A percentile compares a stretch with the other conserved stretches of the same genome.
These are phyloP conservation scores for Malurus splendens DNA, from an alignment of 2,797 vertebrate genomes.

Conservation along the genomic window DNA sequence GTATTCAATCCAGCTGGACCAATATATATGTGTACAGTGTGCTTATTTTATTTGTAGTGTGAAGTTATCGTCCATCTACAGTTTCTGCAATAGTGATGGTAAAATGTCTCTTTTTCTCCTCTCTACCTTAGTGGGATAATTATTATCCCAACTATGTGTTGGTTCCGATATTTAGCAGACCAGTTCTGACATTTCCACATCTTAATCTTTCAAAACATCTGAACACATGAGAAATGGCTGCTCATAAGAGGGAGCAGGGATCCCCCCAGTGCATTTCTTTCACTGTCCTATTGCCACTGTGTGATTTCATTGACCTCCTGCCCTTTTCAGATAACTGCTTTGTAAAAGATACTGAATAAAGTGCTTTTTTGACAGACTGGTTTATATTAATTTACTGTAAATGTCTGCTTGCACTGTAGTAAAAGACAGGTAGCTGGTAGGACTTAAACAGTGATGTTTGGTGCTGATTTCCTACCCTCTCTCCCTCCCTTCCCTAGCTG, in stretches of 20 bases:
- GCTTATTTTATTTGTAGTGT: not conserved
- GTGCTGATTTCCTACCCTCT: not conserved
- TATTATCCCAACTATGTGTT: not conserved
- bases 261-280: not conserved
- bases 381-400: conserved; percentile 18
- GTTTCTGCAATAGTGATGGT: not conserved
- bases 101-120: not conserved
- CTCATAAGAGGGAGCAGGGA: not conserved
- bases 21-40: not conserved
- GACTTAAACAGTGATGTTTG: not conserved
- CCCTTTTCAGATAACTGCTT: not conserved
- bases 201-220: conserved; percentile 4
- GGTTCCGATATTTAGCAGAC: not conserved
- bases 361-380: conserved; percentile 1
- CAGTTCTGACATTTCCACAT: not conserved
- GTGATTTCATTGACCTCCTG: not conserved
- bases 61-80: not conserved
- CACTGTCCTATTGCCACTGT: not conserved
- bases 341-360: not conserved
- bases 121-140: not conserved
- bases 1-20: not conserved
- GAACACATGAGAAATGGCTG: not conserved
- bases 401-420: not conserved
- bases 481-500: not conserved
- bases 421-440: conserved; percentile 19